Percentiles rank a stretch among this genome's conserved stretches.
Conservation (phyloP, 2,113 vertebrate genomes). For the Phylloscopus trochiloides region DNA sequence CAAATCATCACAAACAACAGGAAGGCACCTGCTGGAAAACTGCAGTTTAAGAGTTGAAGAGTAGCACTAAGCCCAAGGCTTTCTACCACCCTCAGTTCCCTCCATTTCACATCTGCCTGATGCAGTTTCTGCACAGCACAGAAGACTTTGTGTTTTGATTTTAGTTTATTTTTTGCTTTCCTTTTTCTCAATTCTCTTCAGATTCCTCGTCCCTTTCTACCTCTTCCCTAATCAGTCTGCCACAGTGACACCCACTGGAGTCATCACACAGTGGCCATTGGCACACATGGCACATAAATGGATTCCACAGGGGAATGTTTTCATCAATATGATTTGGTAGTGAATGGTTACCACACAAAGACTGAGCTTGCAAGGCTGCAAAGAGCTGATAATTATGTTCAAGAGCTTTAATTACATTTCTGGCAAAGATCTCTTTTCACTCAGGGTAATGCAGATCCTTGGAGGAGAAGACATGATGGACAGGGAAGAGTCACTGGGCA, state of each 20-base stretch:
- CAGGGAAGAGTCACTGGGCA: neutral
- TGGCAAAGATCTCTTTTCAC: neutral
- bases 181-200: neutral
- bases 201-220: neutral
- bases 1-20: neutral
- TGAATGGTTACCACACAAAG: neutral
- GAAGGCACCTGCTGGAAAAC: neutral
- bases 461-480: neutral
- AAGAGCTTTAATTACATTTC: neutral
- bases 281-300: neutral
- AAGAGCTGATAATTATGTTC: neutral
- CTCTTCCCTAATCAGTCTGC: neutral
- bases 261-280: accelerated
- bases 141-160: neutral
- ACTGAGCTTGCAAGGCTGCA: neutral
- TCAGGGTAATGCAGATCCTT: neutral
- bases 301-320: neutral
- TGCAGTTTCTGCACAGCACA: neutral
- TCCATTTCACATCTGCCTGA: neutral
- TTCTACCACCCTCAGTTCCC: neutral
- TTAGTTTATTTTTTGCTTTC: neutral
- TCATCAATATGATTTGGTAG: neutral
- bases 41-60: neutral
- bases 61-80: neutral
- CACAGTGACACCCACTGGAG: neutral